Conservation (phyloP, 2,113 vertebrate species). For the Hipposideros armiger region DNA sequence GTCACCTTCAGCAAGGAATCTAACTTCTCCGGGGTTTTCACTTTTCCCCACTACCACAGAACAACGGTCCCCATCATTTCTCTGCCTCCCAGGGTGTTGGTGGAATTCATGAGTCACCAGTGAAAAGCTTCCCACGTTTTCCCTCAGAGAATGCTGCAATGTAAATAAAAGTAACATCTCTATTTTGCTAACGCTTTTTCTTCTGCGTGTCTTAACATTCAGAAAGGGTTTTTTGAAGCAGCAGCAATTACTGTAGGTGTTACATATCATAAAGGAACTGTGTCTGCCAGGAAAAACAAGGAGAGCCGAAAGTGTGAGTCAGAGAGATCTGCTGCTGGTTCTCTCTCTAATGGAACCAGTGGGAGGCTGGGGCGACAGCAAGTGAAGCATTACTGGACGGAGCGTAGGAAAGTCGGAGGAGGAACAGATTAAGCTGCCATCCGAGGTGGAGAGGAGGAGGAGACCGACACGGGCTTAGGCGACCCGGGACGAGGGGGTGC, state of each 20-base stretch:
- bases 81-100: slow-evolving; percentile 54
- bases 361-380: slow-evolving; percentile 59
- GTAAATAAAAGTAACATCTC: slow-evolving; percentile 69
- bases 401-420: slow-evolving; percentile 59
- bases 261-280: slow-evolving; percentile 55
- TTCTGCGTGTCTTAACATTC: slow-evolving; percentile 34
- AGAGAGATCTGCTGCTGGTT: slow-evolving; percentile 63
- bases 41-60: slow-evolving; percentile 51
- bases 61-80: slow-evolving; percentile 38
- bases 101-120: slow-evolving; percentile 72
- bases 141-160: slow-evolving; percentile 48
- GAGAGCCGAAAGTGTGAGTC: slow-evolving; percentile 63
- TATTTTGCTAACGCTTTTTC: slow-evolving; percentile 35
- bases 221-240: slow-evolving; percentile 64
- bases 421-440: slow-evolving; percentile 46
- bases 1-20: slow-evolving; percentile 60
- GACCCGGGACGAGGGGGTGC: too few relatives aligned
- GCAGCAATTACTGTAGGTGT: slow-evolving; percentile 71
- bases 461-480: too few relatives aligned
- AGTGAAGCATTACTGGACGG: slow-evolving; percentile 69
- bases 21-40: slow-evolving; percentile 28
- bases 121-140: slow-evolving; percentile 49
- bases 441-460: neutral
- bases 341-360: slow-evolving; percentile 59
- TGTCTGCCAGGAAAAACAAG: slow-evolving; percentile 76